Conservation (phyloP, 2,888 invertebrate species). For the Chymomyza amoena region DNA sequence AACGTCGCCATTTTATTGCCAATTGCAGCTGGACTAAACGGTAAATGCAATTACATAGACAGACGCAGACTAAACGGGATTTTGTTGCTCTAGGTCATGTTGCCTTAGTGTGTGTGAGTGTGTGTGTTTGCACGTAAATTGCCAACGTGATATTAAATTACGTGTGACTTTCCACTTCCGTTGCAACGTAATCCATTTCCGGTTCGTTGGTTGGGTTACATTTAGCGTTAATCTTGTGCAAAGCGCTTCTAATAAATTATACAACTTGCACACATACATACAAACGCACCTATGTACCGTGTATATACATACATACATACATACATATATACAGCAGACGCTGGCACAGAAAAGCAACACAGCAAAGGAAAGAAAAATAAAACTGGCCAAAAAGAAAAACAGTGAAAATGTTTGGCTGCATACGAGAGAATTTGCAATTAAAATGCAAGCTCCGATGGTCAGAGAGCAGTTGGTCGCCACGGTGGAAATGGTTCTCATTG, state of each 20-base stretch:
- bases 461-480: slow-evolving; percentile 30
- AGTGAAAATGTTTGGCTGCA: slow-evolving; percentile 5
- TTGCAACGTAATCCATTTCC: slow-evolving; percentile 71
- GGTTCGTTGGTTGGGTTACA: slow-evolving; percentile 72
- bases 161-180: slow-evolving; percentile 70
- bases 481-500: slow-evolving; percentile 26
- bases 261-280: slow-evolving; percentile 35
- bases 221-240: slow-evolving; percentile 70
- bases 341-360: background rate
- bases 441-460: slow-evolving; percentile 47
- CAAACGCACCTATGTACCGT: slow-evolving; percentile 13
- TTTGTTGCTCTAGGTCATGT: background rate
- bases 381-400: background rate
- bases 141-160: slow-evolving; percentile 72
- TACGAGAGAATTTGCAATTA: slow-evolving; percentile 65
- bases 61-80: background rate
- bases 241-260: slow-evolving; percentile 73
- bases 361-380: background rate
- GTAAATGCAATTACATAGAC: slow-evolving; percentile 47
- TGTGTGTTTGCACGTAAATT: slow-evolving; percentile 59
- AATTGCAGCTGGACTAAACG: slow-evolving; percentile 36
- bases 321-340: slow-evolving; percentile 11
- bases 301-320: slow-evolving; percentile 35
- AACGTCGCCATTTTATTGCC: slow-evolving; percentile 43
- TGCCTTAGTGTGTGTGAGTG: slow-evolving; percentile 2